Evolutionary conservation across 2,888 invertebrate species (phyloP).

Genomic region (Eilema griseolum): DNA sequence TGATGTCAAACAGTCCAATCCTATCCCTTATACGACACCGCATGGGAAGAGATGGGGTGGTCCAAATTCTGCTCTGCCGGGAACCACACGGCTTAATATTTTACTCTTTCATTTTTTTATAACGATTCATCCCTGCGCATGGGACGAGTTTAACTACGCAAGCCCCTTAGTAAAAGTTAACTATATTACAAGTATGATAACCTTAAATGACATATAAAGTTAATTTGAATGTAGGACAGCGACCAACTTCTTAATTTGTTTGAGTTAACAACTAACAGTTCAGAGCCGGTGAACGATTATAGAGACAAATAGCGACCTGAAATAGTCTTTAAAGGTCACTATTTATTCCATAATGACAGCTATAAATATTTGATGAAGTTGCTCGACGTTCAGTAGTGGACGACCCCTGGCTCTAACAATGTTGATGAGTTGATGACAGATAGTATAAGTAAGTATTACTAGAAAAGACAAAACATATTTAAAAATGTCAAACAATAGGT

Average conservation of each 20-base stretch:
- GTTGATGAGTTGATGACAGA: neutral
- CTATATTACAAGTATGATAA: neutral
- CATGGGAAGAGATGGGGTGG: too few relatives aligned
- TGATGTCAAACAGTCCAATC: too few relatives aligned
- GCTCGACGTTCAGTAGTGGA: neutral
- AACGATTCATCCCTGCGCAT: too few relatives aligned
- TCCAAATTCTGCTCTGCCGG: too few relatives aligned
- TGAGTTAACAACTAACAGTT: neutral
- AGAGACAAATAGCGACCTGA: neutral
- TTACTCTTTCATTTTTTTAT: too few relatives aligned
- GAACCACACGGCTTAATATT: too few relatives aligned
- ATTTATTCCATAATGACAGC: constrained; percentile 1
- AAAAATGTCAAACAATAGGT: too few relatives aligned
- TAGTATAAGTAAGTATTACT: neutral
- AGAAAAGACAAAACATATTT: neutral
- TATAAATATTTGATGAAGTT: constrained; percentile 1
- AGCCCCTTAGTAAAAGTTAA: too few relatives aligned
- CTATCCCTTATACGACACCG: too few relatives aligned
- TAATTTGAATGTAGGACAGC: neutral
- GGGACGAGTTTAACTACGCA: too few relatives aligned
- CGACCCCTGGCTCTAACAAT: neutral
- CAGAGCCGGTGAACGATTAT: neutral
- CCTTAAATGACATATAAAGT: neutral
- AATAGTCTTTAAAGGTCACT: constrained; percentile 26
- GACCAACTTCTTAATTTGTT: neutral